phyloP scores from a whole-genome alignment of 2,113 vertebrate species.

The Syngnathus floridae region DNA sequence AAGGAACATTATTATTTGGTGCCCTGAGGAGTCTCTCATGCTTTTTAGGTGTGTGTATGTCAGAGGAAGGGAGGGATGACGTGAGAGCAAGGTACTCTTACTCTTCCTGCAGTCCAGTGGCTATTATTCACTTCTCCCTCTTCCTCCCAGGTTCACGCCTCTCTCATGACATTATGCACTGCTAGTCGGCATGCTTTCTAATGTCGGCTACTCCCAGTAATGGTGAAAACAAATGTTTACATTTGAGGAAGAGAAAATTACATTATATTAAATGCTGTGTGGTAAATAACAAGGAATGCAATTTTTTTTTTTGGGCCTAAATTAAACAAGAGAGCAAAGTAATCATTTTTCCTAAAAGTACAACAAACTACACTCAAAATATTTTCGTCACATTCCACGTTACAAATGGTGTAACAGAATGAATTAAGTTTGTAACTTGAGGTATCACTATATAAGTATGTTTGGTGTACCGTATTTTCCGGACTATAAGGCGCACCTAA shows the following conservation, averaged over 20 bases:
- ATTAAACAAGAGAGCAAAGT: neutral
- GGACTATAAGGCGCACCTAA: no score
- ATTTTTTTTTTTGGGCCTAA: neutral
- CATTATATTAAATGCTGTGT: neutral
- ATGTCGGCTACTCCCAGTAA: neutral
- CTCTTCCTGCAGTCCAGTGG: slow-evolving; percentile 32
- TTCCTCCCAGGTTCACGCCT: slow-evolving; percentile 12
- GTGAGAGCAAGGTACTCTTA: slow-evolving; percentile 27
- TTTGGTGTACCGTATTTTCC: no score
- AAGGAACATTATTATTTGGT: slow-evolving; percentile 60
- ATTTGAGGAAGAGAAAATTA: neutral
- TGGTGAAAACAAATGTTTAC: neutral
- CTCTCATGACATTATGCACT: slow-evolving; percentile 38
- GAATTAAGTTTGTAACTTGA: no score
- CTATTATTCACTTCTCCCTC: slow-evolving; percentile 43
- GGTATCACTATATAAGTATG: neutral
- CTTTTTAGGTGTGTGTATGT: slow-evolving; percentile 17
- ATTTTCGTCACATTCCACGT: no score
- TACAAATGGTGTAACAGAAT: no score
- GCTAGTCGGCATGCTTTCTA: slow-evolving; percentile 7
- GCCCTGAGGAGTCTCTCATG: slow-evolving; percentile 43
- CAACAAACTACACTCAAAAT: no score
- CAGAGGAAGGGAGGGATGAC: slow-evolving; percentile 8
- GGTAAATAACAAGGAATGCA: neutral
- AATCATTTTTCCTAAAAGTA: no score